Evolutionary conservation across 2,113 vertebrate species (phyloP), one percentile per base, ranked within the genome.

Genomic region (Coptodon bakossiorum): DNA sequence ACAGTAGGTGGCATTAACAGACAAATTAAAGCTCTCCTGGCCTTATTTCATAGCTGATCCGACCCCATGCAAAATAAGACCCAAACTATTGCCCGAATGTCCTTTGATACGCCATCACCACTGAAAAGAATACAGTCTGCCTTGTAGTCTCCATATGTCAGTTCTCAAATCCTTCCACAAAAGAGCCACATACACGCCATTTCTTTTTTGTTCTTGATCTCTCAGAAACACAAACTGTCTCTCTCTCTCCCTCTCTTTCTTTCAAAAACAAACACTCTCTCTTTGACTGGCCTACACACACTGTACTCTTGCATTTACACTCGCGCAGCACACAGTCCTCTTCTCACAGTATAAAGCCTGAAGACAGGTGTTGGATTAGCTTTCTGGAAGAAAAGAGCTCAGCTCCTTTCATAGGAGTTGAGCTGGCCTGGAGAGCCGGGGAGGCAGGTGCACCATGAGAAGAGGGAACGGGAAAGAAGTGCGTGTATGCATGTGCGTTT

Each of bases 341-440:
- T 93, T 88, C 94, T 93, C 90, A 88, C 84, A 85, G 91, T 88
- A 88, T 93, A 94, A 95, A 95, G 92, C 92, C 92, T 36, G 84
- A 94, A 94, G 95, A 96, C 95, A 95, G 96, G 96, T 96, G 96
- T 96, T 95, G 95, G 95, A 95, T 96, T 95, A 95, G 93, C 93
- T 94, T 90, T 93, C 92, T 94, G 93, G 87, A 91, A 95, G 93
- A 95, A 96, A 95, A 94, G 93, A 94, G 91, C 93, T 93, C 91
- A 93, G 93, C 89, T 93, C 92, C 88, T 96, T 95, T 95, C 93
- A 95, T 95, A 93, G 92, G 91, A 94, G 92, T 94, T 91, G 95
- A 95, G 90, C 92, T 95, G 94, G 93, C 94, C 94, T 94, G 86
- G 84, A 93, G 92, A 92, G 91, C 90, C 90, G 85, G 45, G 88